Evolutionary conservation across 2,888 invertebrate genomes (phyloP), one percentile per base, ranked within the genome.

Genomic region (Leucozona laternaria): DNA sequence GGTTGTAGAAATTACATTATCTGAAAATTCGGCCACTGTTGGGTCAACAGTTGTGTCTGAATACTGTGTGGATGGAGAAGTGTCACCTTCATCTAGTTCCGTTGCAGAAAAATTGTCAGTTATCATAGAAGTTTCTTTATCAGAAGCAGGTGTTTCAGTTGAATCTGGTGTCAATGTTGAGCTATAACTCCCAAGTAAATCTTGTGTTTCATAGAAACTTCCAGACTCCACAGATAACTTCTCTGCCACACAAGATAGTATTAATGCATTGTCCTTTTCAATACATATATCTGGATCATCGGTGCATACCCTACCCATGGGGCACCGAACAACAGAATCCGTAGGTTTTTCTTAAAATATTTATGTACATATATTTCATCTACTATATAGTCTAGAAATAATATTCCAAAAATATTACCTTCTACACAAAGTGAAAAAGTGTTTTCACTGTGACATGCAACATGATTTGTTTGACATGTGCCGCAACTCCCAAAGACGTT

Each of bases 221-320:
- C 22, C 89, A 89, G 3, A 86, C 25, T 0, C 83, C 85, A 55
- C 88, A 88, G 11, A 4, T 10, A 31, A 2, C 5, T 31, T 28
- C 13, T 37, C 11, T 40, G 66, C 78, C 1, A 34, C 8, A 31
- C 66, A 76, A 20, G 45, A 57, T 7, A 57, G 28, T 15, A 10
- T n/a, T 0, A 45, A 4, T 10, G 10, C 17, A 15, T 25, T 34
- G n/a, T 15, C 10, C 48, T 48, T 66, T 25, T 1, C 4, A 13
- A 60, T 8, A 28, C 77, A 77, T 2, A 77, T 28, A 15, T 13
- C 25, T 10, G 37, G 11, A 17, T 70, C 20, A 40, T 60, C n/a
- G 20, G 25, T 70, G 6, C 68, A 77, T 0, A 77, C 13, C 5
- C 4, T 37, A 20, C 15, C 58, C 2, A 20, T 15, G 0, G 77